Conservation (phyloP, 2,888 invertebrate species). For the Platycheirus rosarum region DNA sequence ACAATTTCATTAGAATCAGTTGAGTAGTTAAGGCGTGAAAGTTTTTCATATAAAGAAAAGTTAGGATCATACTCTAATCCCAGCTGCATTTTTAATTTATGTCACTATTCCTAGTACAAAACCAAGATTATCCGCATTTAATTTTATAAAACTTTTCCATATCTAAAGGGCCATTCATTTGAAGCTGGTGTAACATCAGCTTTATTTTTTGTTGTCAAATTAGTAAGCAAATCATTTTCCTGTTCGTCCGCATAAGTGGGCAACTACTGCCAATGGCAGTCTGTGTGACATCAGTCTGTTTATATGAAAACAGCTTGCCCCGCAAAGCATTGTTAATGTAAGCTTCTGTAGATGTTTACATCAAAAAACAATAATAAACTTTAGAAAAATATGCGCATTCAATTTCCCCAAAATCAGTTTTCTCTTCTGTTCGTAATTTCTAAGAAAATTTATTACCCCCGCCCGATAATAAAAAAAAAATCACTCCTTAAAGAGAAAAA, state of each 20-base stretch:
- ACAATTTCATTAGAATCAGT: too few relatives aligned
- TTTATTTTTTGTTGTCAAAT: too few relatives aligned
- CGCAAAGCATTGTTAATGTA: background rate
- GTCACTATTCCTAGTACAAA: too few relatives aligned
- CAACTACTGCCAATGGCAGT: background rate
- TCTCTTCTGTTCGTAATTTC: background rate
- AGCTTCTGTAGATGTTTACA: conserved; percentile 2
- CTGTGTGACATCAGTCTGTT: background rate
- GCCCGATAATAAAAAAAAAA: background rate
- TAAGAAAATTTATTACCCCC: background rate
- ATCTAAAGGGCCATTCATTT: too few relatives aligned
- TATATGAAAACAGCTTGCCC: background rate
- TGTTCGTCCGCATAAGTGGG: background rate
- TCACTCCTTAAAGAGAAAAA: background rate
- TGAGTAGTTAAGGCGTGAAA: too few relatives aligned
- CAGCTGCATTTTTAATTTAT: too few relatives aligned
- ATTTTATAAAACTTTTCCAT: too few relatives aligned
- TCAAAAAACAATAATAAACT: conserved; percentile 24
- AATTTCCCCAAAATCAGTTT: background rate
- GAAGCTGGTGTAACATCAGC: too few relatives aligned
- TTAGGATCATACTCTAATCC: too few relatives aligned
- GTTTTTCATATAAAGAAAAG: too few relatives aligned
- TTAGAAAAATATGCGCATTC: conserved; percentile 7
- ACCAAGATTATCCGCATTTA: too few relatives aligned
- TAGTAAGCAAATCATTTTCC: conserved; percentile 8